Percentiles rank a stretch among this genome's conserved stretches.
Evolutionary conservation across 2,797 vertebrate genomes (phyloP).

Genomic region (Rhynchotus rufescens): DNA sequence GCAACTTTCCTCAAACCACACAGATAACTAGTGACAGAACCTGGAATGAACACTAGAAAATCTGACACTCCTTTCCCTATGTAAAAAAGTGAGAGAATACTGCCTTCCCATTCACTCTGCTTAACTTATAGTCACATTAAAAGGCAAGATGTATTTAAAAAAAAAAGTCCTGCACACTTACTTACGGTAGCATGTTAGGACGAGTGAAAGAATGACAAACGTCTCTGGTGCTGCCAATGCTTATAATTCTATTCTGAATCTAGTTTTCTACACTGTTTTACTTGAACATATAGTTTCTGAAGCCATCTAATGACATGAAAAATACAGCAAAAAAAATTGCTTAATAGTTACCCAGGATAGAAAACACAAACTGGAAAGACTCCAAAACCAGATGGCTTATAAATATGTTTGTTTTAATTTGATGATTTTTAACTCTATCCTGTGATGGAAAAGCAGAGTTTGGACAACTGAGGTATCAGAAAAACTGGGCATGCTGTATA

Average conservation of each 20-base stretch:
- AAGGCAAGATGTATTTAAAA: not conserved
- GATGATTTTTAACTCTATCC: conserved; percentile 57
- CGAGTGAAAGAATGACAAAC: conserved; percentile 8
- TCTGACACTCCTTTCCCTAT: not conserved
- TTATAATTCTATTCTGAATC: conserved; percentile 19
- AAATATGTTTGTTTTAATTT: conserved; percentile 64
- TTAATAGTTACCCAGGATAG: conserved; percentile 64
- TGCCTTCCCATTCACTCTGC: not conserved
- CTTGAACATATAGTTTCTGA: conserved; percentile 54
- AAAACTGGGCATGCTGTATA: accelerated
- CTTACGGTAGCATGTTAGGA: not conserved
- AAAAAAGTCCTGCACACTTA: not conserved
- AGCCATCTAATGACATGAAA: conserved; percentile 60
- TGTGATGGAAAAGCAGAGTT: conserved; percentile 5
- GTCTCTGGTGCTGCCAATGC: conserved; percentile 14
- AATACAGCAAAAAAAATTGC: conserved; percentile 61
- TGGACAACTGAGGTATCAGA: not conserved
- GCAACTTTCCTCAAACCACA: not conserved
- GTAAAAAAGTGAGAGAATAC: not conserved
- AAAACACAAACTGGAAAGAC: conserved; percentile 60
- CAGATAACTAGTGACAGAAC: not conserved
- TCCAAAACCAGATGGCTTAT: conserved; percentile 68
- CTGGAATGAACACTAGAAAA: not conserved
- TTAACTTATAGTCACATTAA: not conserved
- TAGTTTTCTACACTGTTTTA: conserved; percentile 29